Evolutionary conservation across 1,140 invertebrate genomes (phyloP).

Genomic region (Halictus rubicundus): DNA sequence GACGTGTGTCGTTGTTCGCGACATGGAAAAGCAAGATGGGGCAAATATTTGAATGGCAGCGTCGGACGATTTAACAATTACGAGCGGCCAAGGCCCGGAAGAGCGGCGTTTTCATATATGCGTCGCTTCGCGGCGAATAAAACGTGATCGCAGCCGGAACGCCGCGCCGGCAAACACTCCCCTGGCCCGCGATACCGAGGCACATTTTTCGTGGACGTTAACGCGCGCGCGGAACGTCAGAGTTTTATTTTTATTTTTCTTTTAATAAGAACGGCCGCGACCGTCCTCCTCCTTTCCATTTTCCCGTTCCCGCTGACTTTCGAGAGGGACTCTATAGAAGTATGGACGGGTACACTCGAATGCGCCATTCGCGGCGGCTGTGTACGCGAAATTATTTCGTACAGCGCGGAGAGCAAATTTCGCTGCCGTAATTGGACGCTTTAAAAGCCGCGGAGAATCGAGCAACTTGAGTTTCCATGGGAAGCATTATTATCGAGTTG

Average conservation of each 20-base stretch:
- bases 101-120: background rate
- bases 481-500: background rate
- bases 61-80: slow-evolving; percentile 32
- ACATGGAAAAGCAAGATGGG: slow-evolving; percentile 6
- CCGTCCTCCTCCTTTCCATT: too few species aligned
- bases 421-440: slow-evolving; percentile 10
- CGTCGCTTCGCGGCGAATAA: slow-evolving; percentile 1
- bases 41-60: slow-evolving; percentile 30
- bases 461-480: background rate
- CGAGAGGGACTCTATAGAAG: background rate
- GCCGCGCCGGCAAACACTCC: too few species aligned
- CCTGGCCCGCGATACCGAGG: background rate
- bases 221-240: too few species aligned
- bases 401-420: background rate
- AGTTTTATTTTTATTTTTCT: background rate
- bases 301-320: too few species aligned
- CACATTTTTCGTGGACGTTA: slow-evolving; percentile 22
- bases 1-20: slow-evolving; percentile 16
- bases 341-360: background rate
- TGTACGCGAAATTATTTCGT: slow-evolving; percentile 19
- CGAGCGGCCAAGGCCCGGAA: background rate
- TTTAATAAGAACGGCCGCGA: background rate
- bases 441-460: background rate
- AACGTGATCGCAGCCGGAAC: background rate
- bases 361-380: background rate